These are phyloP conservation scores for Paralichthys olivaceus DNA, from an alignment of 2,113 vertebrate species.

Conservation along the genomic window DNA sequence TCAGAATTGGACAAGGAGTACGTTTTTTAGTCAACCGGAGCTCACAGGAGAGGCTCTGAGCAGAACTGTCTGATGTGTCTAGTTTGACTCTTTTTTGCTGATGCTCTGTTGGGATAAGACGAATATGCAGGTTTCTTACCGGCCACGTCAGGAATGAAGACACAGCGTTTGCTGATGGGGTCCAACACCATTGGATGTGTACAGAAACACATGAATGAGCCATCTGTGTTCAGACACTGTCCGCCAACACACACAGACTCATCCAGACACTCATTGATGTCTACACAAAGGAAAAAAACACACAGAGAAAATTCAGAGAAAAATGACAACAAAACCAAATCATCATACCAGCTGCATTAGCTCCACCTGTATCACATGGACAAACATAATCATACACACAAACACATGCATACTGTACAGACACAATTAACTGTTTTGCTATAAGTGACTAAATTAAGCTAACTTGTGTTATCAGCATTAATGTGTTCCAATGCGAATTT, in stretches of 20 bases:
- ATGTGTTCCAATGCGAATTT: too few relatives aligned
- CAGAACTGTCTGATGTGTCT: too few relatives aligned
- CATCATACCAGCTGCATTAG: background rate
- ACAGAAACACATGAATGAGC: constrained; percentile 95
- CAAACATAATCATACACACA: too few relatives aligned
- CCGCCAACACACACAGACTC: constrained; percentile 89
- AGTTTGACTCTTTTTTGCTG: too few relatives aligned
- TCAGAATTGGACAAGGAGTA: too few relatives aligned
- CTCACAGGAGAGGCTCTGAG: too few relatives aligned
- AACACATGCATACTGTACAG: too few relatives aligned
- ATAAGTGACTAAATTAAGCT: too few relatives aligned
- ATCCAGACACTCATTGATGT: constrained; percentile 94
- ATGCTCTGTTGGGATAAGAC: background rate
- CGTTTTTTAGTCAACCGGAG: too few relatives aligned
- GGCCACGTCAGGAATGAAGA: constrained; percentile 80
- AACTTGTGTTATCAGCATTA: too few relatives aligned
- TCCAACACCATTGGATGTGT: constrained; percentile 89
- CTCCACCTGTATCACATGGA: too few relatives aligned
- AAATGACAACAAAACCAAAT: background rate
- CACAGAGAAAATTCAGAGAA: background rate
- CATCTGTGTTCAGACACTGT: constrained; percentile 92
- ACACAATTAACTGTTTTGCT: too few relatives aligned
- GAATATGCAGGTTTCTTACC: constrained; percentile 78
- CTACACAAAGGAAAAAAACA: constrained; percentile 68
- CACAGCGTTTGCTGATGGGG: constrained; percentile 82